Evolutionary conservation across 2,113 vertebrate genomes (phyloP).

Genomic region (Alosa alosa): DNA sequence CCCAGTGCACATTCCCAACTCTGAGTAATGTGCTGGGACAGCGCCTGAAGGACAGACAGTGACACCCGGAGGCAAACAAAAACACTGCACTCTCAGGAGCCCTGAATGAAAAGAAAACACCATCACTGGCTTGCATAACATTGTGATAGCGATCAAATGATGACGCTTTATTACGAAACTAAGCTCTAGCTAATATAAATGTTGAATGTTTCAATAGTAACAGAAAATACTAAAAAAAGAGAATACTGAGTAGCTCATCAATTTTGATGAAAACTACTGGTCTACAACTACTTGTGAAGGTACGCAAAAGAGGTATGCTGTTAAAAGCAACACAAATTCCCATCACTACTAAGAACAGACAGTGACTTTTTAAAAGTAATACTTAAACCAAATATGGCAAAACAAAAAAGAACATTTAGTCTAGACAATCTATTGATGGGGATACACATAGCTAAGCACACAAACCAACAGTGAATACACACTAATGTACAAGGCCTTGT

Average conservation of each 20-base stretch:
- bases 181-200: neutral
- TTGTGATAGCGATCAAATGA: neutral
- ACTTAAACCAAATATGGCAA: neutral
- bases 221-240: neutral
- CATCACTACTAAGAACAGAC: neutral
- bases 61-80: constrained; percentile 29
- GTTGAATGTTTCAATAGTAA: too few relatives aligned
- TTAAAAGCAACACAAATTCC: neutral
- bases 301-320: neutral
- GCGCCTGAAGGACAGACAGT: constrained; percentile 21
- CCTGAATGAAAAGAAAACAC: neutral
- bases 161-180: neutral
- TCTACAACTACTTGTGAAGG: too few relatives aligned
- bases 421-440: neutral
- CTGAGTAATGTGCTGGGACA: neutral
- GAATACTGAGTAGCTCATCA: neutral
- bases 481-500: constrained; percentile 5
- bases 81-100: neutral
- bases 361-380: neutral
- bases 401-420: neutral
- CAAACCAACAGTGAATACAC: neutral
- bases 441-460: neutral
- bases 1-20: neutral
- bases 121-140: neutral
- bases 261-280: neutral